These are phyloP conservation scores for Gephyroberyx darwinii DNA, from an alignment of 2,797 vertebrate species.

Conservation along the genomic window DNA sequence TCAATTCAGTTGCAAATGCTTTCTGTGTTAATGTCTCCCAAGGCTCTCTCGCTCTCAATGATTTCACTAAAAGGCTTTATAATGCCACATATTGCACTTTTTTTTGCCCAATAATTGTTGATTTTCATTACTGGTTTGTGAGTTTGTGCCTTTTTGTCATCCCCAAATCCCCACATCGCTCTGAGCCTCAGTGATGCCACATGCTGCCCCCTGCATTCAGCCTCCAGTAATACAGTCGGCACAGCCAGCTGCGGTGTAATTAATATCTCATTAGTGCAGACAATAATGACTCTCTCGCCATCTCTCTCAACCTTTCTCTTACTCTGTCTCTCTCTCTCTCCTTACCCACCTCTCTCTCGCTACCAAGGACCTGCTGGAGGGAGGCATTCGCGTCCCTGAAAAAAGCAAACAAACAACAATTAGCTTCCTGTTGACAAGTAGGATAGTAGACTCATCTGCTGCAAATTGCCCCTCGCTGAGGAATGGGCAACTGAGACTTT, in stretches of 20 bases:
- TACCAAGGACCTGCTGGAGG: slow-evolving; percentile 45
- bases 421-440: slow-evolving; percentile 73
- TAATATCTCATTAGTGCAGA: slow-evolving; percentile 75
- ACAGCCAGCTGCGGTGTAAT: slow-evolving; percentile 71
- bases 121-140: slow-evolving; percentile 6
- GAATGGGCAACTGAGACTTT: slow-evolving; percentile 56
- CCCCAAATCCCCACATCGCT: neutral
- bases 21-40: neutral
- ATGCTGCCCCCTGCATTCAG: slow-evolving; percentile 64
- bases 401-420: slow-evolving; percentile 77
- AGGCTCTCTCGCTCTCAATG: neutral
- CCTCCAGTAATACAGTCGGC: slow-evolving; percentile 56
- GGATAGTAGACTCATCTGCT: slow-evolving; percentile 66
- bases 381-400: slow-evolving; percentile 35
- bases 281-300: slow-evolving; percentile 65
- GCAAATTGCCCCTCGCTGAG: slow-evolving; percentile 66
- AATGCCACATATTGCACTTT: slow-evolving; percentile 9
- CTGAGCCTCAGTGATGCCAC: slow-evolving; percentile 22
- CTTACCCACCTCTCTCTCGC: neutral
- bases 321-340: slow-evolving; percentile 9
- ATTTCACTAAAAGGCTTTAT: slow-evolving; percentile 20
- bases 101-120: slow-evolving; percentile 23
- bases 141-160: slow-evolving; percentile 20
- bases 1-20: slow-evolving; percentile 3
- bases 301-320: slow-evolving; percentile 44